A percentile compares a stretch with the other conserved stretches of the same genome.
These are phyloP conservation scores for Toxotes jaculatrix DNA, from an alignment of 2,113 vertebrate species.

Conservation along the genomic window DNA sequence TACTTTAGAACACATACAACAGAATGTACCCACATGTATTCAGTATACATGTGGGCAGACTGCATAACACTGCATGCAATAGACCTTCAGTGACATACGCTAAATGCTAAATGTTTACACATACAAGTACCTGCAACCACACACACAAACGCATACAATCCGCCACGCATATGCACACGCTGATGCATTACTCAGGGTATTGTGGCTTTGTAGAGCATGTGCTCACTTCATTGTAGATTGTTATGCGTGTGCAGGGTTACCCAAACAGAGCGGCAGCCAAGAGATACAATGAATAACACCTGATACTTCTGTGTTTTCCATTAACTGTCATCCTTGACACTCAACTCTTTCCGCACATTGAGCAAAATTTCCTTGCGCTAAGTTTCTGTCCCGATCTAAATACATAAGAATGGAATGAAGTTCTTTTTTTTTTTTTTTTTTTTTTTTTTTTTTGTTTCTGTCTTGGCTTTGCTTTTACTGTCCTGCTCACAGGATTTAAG, in stretches of 20 bases:
- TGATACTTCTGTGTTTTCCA: constrained; percentile 66
- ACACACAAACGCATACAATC: background rate
- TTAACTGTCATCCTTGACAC: constrained; percentile 58
- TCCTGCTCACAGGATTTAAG: background rate
- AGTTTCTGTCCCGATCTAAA: constrained; percentile 20
- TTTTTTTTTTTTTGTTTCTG: constrained; percentile 1
- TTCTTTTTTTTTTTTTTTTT: constrained; percentile 1
- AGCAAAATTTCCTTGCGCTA: constrained; percentile 14
- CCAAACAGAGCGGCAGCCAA: constrained; percentile 72
- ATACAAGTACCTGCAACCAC: constrained; percentile 7
- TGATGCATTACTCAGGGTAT: background rate
- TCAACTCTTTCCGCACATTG: constrained; percentile 30
- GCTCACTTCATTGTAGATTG: constrained; percentile 15
- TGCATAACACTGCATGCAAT: background rate
- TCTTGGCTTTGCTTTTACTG: background rate
- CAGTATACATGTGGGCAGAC: background rate
- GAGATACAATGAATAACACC: constrained; percentile 52
- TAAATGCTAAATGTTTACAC: background rate
- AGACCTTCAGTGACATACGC: background rate
- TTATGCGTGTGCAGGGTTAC: constrained; percentile 63
- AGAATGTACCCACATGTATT: background rate
- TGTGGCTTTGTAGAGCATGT: constrained; percentile 16
- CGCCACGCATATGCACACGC: constrained; percentile 8
- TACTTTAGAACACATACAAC: background rate
- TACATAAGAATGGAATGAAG: background rate